Evolutionary conservation across 2,797 vertebrate genomes (phyloP), one percentile per base, ranked within the genome.

Genomic region (Peromyscus melanophrys): DNA sequence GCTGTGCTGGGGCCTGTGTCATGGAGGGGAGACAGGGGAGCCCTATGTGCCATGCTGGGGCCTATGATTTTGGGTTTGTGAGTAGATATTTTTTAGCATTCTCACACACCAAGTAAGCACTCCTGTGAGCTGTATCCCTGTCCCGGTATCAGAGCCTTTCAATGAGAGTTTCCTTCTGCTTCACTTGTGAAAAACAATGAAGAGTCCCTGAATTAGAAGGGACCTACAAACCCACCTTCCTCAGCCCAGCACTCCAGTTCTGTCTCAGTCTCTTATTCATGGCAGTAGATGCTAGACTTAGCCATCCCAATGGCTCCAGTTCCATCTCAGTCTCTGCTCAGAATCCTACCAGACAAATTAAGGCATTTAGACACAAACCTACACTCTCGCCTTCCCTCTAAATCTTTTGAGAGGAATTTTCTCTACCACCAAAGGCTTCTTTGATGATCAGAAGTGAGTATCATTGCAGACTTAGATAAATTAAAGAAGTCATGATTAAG

Each of bases 331-430:
- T 55, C 55, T 55, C 55, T 55, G 89, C 21, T 71, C 89, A 59
- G 27, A 84, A 59, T 85, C 19, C 95, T 92, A 31, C 85, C 90
- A 67, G 49, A 83, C 43, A 92, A 78, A 52, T 31, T 55, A 17
- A 34, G n/a, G 11, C 73, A 37, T 93, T 91, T 83, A 93, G 57
- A 82, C 23, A 69, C 1, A 3, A 9, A 43, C 19, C 23, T 89
- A 29, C 14, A 63, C 4, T 1, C 27, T n/a, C 2, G 13, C 17
- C 65, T 89, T 81, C 23, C 78, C 31, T 69, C 65, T 43, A 49
- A 43, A 92, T 40, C 78, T 94, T 86, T 94, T 94, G 43, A 78
- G 90, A 85, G 34, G 46, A 85, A 40, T 95, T 63, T 59, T 63
- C 13, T 34, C 23, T 46, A 27, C 40, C 25, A 13, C 10, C 25